Percentiles rank a stretch among this genome's conserved stretches.
These are phyloP conservation scores for Hippoglossus stenolepis DNA, from an alignment of 2,113 vertebrate genomes.

Conservation along the genomic window DNA sequence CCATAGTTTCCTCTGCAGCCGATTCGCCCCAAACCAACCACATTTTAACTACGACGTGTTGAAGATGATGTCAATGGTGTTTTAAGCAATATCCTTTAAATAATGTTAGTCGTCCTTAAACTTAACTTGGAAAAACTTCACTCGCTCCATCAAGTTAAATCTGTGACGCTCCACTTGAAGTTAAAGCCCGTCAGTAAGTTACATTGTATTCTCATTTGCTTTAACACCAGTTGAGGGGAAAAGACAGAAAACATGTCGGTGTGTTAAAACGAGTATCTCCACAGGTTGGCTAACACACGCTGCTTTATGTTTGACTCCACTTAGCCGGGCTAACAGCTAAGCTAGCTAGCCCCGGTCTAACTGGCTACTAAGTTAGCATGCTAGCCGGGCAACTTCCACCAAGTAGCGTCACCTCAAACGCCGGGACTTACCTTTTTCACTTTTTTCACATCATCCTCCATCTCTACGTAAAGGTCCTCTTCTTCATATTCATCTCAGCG, in stretches of 20 bases:
- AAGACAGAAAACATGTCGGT: neutral
- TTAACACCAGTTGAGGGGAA: too few relatives aligned
- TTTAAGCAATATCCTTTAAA: neutral
- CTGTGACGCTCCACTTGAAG: neutral
- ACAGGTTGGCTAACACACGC: neutral
- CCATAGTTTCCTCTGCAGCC: too few relatives aligned
- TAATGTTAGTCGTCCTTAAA: neutral
- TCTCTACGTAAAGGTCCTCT: slow-evolving; percentile 80
- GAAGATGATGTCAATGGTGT: too few relatives aligned
- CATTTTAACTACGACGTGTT: neutral
- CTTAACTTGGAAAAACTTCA: neutral
- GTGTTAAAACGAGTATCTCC: too few relatives aligned
- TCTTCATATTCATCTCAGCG: slow-evolving; percentile 72
- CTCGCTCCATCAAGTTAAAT: neutral
- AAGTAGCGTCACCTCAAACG: slow-evolving; percentile 14
- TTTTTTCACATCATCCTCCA: slow-evolving; percentile 95
- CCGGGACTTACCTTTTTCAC: slow-evolving; percentile 88
- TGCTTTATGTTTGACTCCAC: neutral
- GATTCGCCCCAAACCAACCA: too few relatives aligned
- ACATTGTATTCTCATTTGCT: rapidly evolving
- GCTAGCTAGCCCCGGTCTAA: neutral
- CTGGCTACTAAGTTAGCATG: slow-evolving; percentile 32
- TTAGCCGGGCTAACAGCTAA: slow-evolving; percentile 16
- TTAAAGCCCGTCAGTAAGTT: neutral
- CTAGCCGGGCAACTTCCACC: slow-evolving; percentile 33